These are phyloP conservation scores for Pseudomugil tenellus DNA, from an alignment of 2,797 vertebrate species.

Conservation along the genomic window DNA sequence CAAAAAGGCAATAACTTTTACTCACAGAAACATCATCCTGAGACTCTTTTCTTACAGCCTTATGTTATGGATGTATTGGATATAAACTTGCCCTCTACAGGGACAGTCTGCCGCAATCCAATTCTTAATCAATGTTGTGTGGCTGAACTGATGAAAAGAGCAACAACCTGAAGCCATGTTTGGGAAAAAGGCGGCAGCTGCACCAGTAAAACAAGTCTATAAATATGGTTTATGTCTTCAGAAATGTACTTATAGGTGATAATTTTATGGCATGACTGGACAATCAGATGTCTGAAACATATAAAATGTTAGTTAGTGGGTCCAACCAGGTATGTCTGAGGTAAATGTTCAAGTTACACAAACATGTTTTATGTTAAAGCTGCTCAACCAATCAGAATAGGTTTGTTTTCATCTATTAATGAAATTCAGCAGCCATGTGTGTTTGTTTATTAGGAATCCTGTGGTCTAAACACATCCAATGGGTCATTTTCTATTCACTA, in stretches of 20 bases:
- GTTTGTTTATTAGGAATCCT: neutral
- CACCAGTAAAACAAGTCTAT: constrained; percentile 9
- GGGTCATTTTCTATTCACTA: constrained; percentile 26
- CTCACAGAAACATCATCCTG: neutral
- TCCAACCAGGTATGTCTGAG: neutral
- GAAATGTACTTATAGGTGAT: neutral
- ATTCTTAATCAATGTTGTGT: constrained; percentile 18
- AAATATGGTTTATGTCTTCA: neutral
- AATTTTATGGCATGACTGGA: too few relatives aligned
- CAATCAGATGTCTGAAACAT: neutral
- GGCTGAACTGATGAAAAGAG: constrained; percentile 36
- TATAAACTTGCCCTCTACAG: neutral
- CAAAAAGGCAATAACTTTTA: neutral
- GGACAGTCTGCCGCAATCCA: too few relatives aligned
- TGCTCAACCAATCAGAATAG: too few relatives aligned
- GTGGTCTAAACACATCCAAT: constrained; percentile 23
- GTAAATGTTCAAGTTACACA: too few relatives aligned
- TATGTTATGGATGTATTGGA: constrained; percentile 1
- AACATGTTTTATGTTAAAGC: too few relatives aligned
- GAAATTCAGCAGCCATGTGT: neutral
- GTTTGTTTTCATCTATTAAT: too few relatives aligned
- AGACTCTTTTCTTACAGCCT: neutral
- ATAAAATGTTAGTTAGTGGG: neutral
- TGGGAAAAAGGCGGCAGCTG: constrained; percentile 24
- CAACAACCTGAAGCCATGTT: constrained; percentile 2